Base-by-base conservation (phyloP, 53 echinoderm and acorn worm species). In the Temnopleurus reevesii region DNA sequence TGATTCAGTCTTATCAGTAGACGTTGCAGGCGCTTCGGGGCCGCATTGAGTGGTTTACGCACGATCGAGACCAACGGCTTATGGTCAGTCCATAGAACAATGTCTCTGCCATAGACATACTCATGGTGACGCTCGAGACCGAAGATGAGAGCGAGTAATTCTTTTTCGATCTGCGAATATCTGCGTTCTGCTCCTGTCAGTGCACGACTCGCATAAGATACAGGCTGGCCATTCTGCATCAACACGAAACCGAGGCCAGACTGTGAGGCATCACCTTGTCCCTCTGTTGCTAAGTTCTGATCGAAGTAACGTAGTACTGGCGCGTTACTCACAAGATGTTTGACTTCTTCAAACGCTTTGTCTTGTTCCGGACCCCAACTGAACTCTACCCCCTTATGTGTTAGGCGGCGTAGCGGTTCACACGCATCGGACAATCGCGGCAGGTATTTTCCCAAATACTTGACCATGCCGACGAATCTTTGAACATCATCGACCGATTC, bases 151-250 rank as follows among this genome's bases (percentile, higher is more conserved):
- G 94, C 92, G 8, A 90, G 84, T 36, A 92, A 19, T 23, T 89
- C 82, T 91, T 95, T 93, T 77, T 95, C 95, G 17, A 93, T 93
- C 47, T 93, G 93, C 13, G 91, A 93, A 51, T 93, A 93, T 63
- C 93, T 59, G 26, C 81, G 86, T 77, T 93, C 86, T 17, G 91
- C 89, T 51, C 59, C 41, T 34, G 91, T 93, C 24, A 91, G 76
- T 29, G 93, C 93, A 38, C 91, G 81, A 45, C 93, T 95, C 10
- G 91, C 53, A 55, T 92, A 92, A 1, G 92, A 90, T 19, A 93
- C 76, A 44, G 92, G 95, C 53, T 93, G 92, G 29, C 89, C 93
- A 29, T 92, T 19, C 45, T 95, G 91, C 79, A 93, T 82, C 12
- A 93, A 66, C 36, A 54, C 89, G 64, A 93, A 95, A 18, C 93